These are phyloP conservation scores for Metellina segmentata DNA, from an alignment of 2,888 invertebrate genomes.

Conservation along the genomic window DNA sequence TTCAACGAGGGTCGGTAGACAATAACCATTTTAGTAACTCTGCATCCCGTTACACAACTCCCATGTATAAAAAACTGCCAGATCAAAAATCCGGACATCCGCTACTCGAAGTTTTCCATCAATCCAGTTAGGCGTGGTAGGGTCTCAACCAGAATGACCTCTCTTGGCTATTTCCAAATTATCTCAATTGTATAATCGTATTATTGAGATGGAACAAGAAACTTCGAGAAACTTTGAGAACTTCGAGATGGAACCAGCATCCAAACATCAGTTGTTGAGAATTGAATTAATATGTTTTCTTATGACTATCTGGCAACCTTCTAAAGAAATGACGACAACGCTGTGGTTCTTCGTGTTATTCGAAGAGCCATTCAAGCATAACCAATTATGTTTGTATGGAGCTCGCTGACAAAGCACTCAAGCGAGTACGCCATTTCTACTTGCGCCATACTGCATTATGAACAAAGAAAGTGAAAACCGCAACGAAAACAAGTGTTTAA, in stretches of 20 bases:
- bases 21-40: too few species aligned
- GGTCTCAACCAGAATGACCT: too few species aligned
- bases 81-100: too few species aligned
- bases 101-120: too few species aligned
- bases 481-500: slow-evolving; percentile 10
- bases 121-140: too few species aligned
- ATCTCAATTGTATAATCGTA: too few species aligned
- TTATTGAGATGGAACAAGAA: too few species aligned
- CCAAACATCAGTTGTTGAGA: background rate
- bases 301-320: background rate
- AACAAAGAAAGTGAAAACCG: slow-evolving; percentile 40
- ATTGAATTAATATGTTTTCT: background rate
- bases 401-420: slow-evolving; percentile 18
- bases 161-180: too few species aligned
- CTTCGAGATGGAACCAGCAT: background rate
- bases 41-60: too few species aligned
- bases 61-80: too few species aligned
- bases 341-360: slow-evolving; percentile 30
- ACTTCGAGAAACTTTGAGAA: too few species aligned
- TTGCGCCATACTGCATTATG: slow-evolving; percentile 33
- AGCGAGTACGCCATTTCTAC: slow-evolving; percentile 14
- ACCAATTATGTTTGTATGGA: slow-evolving; percentile 42
- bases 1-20: too few species aligned
- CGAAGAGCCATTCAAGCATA: slow-evolving; percentile 19
- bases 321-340: slow-evolving; percentile 21